Base-by-base conservation (phyloP, 2,797 vertebrate species). In the Balearica regulorum region DNA sequence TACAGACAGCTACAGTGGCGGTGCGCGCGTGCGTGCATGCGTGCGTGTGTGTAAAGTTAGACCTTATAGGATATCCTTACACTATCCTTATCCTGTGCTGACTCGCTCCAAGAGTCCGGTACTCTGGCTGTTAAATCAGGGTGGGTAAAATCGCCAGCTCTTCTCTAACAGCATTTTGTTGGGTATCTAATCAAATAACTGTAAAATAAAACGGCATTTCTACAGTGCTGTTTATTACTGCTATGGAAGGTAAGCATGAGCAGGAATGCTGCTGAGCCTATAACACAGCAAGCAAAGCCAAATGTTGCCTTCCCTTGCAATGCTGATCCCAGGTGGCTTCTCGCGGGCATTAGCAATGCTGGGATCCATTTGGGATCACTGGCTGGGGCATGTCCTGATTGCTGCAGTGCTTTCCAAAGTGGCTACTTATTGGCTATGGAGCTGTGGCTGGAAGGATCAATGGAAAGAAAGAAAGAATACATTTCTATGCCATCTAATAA, bases 11-110 rank as follows among this genome's bases (percentile, higher is more conserved):
- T 79, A 13, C 49, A 44, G 18, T 25, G 49, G 22, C 16, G 26
- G 51, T 33, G 22, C 10, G 28, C 37, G 22, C 4, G 4, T 11
- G 5, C 6, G 1, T 10, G 16, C 11, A 3, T 4, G 6, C 7
- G 22, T 5, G 4, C 5, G 19, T 31, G 19, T 11, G 10, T 49
- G 43, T 33, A 48, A 72, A 49, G 35, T 51, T 57, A 58, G 54
- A 41, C 26, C 8, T 58, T 26, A 51, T 15, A 57, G 35, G 57
- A 31, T 22, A 62, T 28, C 21, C 33, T 62, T n/a, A 57, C 7
- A 16, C 1, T 1, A 60, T n/a, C n/a, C n/a, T n/a, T n/a, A n/a
- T 48, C 41, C 60, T 16, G 5, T 7, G 5, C 18, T 41, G 22
- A 71, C 22, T 26, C 33, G 16, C 16, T 78, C 57, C 28, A 43